Evolutionary conservation across 2,113 vertebrate species (phyloP), one percentile per base, ranked within the genome.

Genomic region (Ramphastos sulfuratus): DNA sequence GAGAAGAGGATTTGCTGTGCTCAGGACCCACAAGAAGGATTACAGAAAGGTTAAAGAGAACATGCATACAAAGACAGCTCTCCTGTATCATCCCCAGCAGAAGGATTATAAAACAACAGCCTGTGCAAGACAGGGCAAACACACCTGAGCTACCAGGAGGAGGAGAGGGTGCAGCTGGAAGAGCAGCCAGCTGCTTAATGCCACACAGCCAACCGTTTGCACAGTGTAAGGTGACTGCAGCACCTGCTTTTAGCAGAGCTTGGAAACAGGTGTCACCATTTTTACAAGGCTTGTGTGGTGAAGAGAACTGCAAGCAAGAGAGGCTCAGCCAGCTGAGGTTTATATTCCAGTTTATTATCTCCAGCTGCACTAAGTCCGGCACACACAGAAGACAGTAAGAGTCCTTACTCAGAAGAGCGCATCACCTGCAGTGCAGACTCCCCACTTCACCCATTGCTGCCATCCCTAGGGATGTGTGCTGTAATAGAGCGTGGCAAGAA

Each of bases 41-140:
- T 95, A 96, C 42, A 82, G 87, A 66, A 91, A 84, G 85, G 93
- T 95, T 90, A 88, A 66, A 58, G 88, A 79, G 86, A 93, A 92
- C 70, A 63, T 3, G 31, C 15, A 0, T 74, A 64, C 81, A 35
- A 44, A 61, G 73, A 63, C 59, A 90, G 59, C 74, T 59, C 80
- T 80, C 67, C 85, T 63, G 17, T 70, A 82, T 89, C 92, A 78
- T 66, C 55, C 70, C 19, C 67, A 54, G 89, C 80, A 93, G 85
- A 65, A 82, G 90, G 73, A 89, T 90, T 90, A 58, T 24, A 67
- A 33, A 75, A 46, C 42, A 91, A 24, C 42, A 42, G 42, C 7
- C 79, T 84, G 72, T 4, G 3, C 50, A 37, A 86, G 56, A 35
- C 35, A 55, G 31, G 73, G 56, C 78, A 92, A 89, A 82, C 46